Conservation (phyloP, 2,888 invertebrate genomes). For the Diloba caeruleocephala region DNA sequence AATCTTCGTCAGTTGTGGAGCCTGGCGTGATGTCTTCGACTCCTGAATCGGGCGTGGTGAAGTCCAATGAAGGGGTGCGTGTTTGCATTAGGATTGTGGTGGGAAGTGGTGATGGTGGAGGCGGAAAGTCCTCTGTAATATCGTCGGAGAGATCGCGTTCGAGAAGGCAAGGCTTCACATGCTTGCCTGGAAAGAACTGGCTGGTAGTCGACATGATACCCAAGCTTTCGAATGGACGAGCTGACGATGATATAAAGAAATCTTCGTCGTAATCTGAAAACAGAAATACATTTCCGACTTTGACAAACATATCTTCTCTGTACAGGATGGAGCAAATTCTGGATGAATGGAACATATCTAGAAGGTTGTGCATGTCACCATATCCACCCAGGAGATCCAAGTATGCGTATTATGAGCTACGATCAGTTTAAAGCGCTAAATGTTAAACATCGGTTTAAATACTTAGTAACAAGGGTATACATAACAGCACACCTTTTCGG, state of each 20-base stretch:
- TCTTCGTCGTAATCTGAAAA: slow-evolving; percentile 90
- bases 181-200: slow-evolving; percentile 92
- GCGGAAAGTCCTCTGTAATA: slow-evolving; percentile 63
- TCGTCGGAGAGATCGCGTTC: slow-evolving; percentile 67
- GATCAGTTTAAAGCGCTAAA: too few species aligned
- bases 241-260: slow-evolving; percentile 93
- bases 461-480: too few species aligned
- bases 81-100: slow-evolving; percentile 57
- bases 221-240: slow-evolving; percentile 92
- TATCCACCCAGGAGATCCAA: too few species aligned
- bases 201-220: slow-evolving; percentile 88
- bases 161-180: slow-evolving; percentile 70
- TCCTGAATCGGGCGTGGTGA: slow-evolving; percentile 90
- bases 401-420: too few species aligned
- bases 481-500: too few species aligned
- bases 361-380: too few species aligned
- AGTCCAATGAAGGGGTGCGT: slow-evolving; percentile 77
- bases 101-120: slow-evolving; percentile 65
- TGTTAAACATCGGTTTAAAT: too few species aligned
- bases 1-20: slow-evolving; percentile 76
- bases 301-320: too few species aligned
- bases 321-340: neutral
- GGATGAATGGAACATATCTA: too few species aligned
- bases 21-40: slow-evolving; percentile 90
- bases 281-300: too few species aligned